Conservation (phyloP, 2,113 vertebrate species). For the Crotalus helleri region DNA sequence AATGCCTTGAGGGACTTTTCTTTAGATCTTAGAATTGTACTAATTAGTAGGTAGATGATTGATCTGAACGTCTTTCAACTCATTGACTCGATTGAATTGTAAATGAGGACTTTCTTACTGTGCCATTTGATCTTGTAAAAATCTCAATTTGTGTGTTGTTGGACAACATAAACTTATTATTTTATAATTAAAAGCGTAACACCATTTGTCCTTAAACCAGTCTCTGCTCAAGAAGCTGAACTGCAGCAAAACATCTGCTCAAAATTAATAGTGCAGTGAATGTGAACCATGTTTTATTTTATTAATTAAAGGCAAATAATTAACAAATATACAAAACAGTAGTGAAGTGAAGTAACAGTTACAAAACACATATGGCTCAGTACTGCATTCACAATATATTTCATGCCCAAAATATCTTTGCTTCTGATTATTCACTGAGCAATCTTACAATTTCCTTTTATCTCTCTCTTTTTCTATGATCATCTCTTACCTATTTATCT, state of each 20-base stretch:
- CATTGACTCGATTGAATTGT: conserved; percentile 37
- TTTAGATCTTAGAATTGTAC: conserved; percentile 32
- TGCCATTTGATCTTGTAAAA: conserved; percentile 38
- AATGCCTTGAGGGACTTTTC: conserved; percentile 36
- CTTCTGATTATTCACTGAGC: too few relatives aligned
- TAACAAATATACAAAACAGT: neutral
- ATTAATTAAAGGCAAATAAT: neutral
- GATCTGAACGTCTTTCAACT: conserved; percentile 36
- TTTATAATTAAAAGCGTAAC: neutral
- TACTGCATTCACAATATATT: neutral
- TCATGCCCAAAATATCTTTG: neutral
- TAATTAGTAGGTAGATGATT: conserved; percentile 48
- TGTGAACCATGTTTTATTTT: neutral
- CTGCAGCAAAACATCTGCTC: neutral
- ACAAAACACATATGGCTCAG: neutral
- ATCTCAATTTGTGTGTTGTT: conserved; percentile 26
- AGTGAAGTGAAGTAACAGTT: neutral
- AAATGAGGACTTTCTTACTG: conserved; percentile 36
- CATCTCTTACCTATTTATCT: neutral
- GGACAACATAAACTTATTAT: neutral
- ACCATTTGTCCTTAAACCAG: neutral
- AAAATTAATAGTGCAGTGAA: neutral
- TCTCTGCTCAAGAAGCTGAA: neutral
- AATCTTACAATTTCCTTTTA: too few relatives aligned
- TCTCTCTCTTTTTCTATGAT: neutral